Evolutionary conservation across 1,140 invertebrate species (phyloP).

Genomic region (Battus philenor): DNA sequence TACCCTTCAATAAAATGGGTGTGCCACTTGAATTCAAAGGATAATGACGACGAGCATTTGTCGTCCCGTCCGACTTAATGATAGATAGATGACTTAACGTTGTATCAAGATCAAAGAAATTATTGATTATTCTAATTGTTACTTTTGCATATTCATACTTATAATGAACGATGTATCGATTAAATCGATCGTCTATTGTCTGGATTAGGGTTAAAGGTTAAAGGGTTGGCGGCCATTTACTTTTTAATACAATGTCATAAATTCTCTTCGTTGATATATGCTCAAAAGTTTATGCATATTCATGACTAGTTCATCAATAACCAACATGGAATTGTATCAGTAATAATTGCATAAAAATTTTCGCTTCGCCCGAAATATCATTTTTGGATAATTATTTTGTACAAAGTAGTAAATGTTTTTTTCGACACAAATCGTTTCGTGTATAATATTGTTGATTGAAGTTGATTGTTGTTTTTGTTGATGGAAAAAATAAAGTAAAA

Average conservation of each 20-base stretch:
- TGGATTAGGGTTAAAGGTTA: constrained; percentile 17
- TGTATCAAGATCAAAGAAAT: constrained; percentile 37
- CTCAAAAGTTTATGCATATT: constrained; percentile 49
- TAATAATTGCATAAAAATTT: no score
- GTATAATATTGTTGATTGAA: no score
- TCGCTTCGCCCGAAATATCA: no score
- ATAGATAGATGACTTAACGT: constrained; percentile 38
- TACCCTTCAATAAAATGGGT: constrained; percentile 19
- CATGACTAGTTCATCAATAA: constrained; percentile 47
- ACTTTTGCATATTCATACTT: constrained; percentile 67
- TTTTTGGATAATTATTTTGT: no score
- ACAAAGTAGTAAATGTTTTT: no score
- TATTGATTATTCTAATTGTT: constrained; percentile 59
- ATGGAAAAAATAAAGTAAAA: no score
- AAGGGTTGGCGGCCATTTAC: constrained; percentile 8
- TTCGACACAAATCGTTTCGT: no score
- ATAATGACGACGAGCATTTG: constrained; percentile 4
- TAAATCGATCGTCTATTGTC: constrained; percentile 27
- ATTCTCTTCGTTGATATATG: constrained; percentile 7
- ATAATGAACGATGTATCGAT: constrained; percentile 8
- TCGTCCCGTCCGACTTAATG: constrained; percentile 32
- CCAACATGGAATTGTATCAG: no score
- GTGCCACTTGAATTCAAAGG: constrained; percentile 14
- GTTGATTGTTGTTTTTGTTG: no score
- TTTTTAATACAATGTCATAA: constrained; percentile 2